Base-by-base conservation (phyloP, 2,113 vertebrate species). In the Thinocorus orbignyianus region DNA sequence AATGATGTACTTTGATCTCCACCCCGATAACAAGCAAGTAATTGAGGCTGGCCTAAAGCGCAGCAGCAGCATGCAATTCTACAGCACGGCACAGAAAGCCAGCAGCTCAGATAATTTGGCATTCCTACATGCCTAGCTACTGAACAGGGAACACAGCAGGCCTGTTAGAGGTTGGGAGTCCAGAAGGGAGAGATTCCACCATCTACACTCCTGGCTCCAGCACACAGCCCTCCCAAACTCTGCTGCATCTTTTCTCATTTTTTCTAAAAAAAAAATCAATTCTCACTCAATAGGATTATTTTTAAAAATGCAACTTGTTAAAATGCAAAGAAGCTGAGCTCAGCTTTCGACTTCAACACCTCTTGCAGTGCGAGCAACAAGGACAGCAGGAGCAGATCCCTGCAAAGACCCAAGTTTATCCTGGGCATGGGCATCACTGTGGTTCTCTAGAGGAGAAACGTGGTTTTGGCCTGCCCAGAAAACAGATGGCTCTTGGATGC, bases 1-100 rank as follows among this genome's bases (percentile, higher is more conserved):
- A 88, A 79, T 58, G n/a, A 49, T 37, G 74, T 8, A 26, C 94
- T 97, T 95, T 97, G 95, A 96, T 97, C 94, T 90, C 85, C 12
- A 13, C 51, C 37, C 81, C 10, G 87, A 88, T 83, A 92, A 86
- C 74, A 55, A 52, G 66, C 48, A 13, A 61, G 81, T 66, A 52
- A 88, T 26, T 42, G 74, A 28, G 81, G 81, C 49, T 83, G 16
- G 69, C 93, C 87, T 33, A 13, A 35, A 90, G 89, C 91, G 6
- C 37, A 62, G 17, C 2, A 28, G 82, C 88, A 61, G 60, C 11
- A 8, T 5, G 33, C 30, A 46, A 4, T 35, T 82, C 57, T 51
- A 42, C 46, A 65, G 78, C 76, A 1, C 3, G 1, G 66, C 37
- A 24, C 42, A 25, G 65, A 30, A 49, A 88, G 42, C 52, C 51